Percentiles rank a stretch among this genome's conserved stretches.
Conservation (phyloP, 35 echinoderm and acorn worm genomes). For the Apostichopus japonicus region DNA sequence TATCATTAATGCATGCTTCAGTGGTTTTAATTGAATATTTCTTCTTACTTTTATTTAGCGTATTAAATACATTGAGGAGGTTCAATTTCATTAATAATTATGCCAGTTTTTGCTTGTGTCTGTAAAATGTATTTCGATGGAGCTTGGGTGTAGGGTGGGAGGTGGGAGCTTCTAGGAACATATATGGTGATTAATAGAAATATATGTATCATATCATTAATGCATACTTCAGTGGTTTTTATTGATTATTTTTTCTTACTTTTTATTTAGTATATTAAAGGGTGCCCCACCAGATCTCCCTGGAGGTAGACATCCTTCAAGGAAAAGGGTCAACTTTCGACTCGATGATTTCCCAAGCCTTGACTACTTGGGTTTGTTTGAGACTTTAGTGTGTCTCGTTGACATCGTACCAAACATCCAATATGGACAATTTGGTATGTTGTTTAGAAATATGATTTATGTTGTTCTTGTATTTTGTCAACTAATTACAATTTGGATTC, state of each 20-base stretch:
- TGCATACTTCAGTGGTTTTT: too few relatives aligned
- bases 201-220: too few relatives aligned
- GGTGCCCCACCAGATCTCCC: conserved; percentile 75
- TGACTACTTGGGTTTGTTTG: conserved; percentile 87
- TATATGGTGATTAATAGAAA: too few relatives aligned
- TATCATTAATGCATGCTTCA: too few relatives aligned
- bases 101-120: too few relatives aligned
- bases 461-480: too few relatives aligned
- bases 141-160: too few relatives aligned
- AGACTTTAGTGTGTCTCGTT: conserved; percentile 81
- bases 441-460: not conserved
- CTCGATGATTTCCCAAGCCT: conserved; percentile 85
- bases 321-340: conserved; percentile 74
- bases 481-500: too few relatives aligned
- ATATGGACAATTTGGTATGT: conserved; percentile 95
- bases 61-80: conserved; percentile 94
- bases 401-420: conserved; percentile 92
- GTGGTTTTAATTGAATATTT: not conserved
- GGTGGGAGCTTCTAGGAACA: too few relatives aligned
- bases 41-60: conserved; percentile 38
- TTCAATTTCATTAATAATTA: not conserved
- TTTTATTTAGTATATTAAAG: conserved; percentile 77
- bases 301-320: conserved; percentile 50
- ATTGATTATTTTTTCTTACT: not conserved
- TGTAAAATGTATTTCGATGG: too few relatives aligned